Conservation (phyloP, 2,797 vertebrate species). For the Sebastes alutus region DNA sequence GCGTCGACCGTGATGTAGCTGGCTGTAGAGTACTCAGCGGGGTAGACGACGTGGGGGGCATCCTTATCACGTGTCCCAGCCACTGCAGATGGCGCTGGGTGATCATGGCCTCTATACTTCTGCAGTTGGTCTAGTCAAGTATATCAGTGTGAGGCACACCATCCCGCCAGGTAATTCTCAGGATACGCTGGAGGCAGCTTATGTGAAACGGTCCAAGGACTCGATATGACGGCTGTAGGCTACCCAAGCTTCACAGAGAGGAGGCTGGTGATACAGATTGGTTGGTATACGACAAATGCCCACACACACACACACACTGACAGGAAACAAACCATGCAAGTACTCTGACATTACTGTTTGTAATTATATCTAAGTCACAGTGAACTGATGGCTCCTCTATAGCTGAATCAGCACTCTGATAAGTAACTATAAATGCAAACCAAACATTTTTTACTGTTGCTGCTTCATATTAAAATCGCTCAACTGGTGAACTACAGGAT, state of each 20-base stretch:
- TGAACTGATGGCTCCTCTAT: not conserved
- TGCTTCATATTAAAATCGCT: not conserved
- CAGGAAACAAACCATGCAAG: not conserved
- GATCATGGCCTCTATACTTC: too few species aligned
- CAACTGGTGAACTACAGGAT: not conserved
- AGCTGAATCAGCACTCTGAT: not conserved
- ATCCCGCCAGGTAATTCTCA: not conserved
- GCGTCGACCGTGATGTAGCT: too few species aligned
- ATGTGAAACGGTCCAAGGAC: not conserved
- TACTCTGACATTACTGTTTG: not conserved
- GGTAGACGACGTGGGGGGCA: too few species aligned
- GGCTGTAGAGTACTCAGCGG: too few species aligned
- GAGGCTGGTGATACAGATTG: not conserved
- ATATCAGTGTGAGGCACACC: not conserved
- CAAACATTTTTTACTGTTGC: not conserved
- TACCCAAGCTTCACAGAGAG: not conserved
- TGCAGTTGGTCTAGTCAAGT: not conserved
- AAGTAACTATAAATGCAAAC: not conserved
- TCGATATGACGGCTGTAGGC: not conserved
- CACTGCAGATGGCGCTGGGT: too few species aligned
- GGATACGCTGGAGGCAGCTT: not conserved
- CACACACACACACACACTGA: too few species aligned
- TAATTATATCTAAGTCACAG: not conserved
- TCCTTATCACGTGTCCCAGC: too few species aligned
- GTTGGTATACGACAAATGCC: too few species aligned